Evolutionary conservation across 2,113 vertebrate genomes (phyloP), one percentile per base, ranked within the genome.

Genomic region (Lophochroa leadbeateri): DNA sequence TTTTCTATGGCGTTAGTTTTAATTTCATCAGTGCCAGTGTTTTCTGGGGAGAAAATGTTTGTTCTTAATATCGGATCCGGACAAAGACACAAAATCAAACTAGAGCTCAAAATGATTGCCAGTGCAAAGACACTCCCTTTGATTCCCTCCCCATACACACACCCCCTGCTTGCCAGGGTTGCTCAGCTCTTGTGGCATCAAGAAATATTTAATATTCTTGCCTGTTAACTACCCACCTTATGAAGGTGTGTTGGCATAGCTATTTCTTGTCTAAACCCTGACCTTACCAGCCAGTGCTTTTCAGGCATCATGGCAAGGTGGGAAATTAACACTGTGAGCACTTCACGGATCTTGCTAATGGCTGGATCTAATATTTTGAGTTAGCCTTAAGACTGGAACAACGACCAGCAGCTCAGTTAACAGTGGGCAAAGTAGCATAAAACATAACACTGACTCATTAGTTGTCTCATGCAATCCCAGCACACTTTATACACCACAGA

Each of bases 21-120:
- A 43, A 49, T 88, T 78, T 88, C 1, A 2, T n/a, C 23, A 27
- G 17, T 21, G 25, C 4, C 16, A 13, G 7, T 0, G 2, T 13
- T 46, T 77, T 71, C 44, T 5, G 2, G 11, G 1, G 10, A 5
- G 3, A 14, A 9, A 49, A 49, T 58, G 3, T 10, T 76, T 41
- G 7, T 27, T 63, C 18, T 71, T 87, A 84, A 8, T n/a, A 35
- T 17, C 53, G 12, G 4, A 3, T 58, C 29, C 35, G 25, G 44
- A 37, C 20, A 85, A 76, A 87, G 15, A 76, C 18, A 8, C 24
- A 35, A 72, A 79, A 39, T 28, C 11, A 49, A 47, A 52, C 19
- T 58, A 44, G 11, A 61, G 13, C 28, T 86, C 68, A 76, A 39
- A 87, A 69, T 35, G 25, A 13, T 7, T 67, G 11, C 35, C 68